A percentile compares a stretch with the other conserved stretches of the same genome.
These are phyloP conservation scores for Gila robusta DNA, from an alignment of 2,797 vertebrate genomes.

Conservation along the genomic window DNA sequence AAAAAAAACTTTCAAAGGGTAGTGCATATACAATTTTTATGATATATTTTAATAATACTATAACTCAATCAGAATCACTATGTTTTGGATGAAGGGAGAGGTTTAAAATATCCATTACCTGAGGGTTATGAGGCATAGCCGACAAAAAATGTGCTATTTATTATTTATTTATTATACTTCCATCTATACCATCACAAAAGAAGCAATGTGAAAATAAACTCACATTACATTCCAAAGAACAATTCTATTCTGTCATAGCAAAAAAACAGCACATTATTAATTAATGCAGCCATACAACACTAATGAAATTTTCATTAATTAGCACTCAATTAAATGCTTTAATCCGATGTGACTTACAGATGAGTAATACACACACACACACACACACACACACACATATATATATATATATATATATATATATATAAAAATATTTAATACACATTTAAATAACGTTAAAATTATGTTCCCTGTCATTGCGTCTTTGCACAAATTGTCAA, in stretches of 20 bases:
- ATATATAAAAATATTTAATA: neutral
- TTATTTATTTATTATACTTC: neutral
- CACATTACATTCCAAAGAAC: neutral
- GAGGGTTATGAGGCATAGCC: neutral
- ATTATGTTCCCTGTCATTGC: neutral
- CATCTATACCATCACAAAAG: neutral
- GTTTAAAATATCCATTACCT: constrained; percentile 14
- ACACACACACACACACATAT: no score
- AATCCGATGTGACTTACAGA: neutral
- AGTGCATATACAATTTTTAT: neutral
- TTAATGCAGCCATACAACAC: neutral
- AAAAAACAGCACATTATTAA: neutral
- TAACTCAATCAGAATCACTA: neutral
- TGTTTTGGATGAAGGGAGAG: neutral
- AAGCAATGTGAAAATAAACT: neutral
- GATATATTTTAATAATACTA: neutral
- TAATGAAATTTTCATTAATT: neutral
- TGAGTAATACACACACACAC: neutral
- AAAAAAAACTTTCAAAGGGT: neutral
- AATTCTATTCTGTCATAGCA: neutral
- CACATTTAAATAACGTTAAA: neutral
- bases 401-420: no score
- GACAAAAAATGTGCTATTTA: neutral
- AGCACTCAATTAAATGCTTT: neutral
- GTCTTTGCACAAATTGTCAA: neutral